phyloP scores from a whole-genome alignment of 2,888 invertebrate genomes.

The Andricus quercusramuli region DNA sequence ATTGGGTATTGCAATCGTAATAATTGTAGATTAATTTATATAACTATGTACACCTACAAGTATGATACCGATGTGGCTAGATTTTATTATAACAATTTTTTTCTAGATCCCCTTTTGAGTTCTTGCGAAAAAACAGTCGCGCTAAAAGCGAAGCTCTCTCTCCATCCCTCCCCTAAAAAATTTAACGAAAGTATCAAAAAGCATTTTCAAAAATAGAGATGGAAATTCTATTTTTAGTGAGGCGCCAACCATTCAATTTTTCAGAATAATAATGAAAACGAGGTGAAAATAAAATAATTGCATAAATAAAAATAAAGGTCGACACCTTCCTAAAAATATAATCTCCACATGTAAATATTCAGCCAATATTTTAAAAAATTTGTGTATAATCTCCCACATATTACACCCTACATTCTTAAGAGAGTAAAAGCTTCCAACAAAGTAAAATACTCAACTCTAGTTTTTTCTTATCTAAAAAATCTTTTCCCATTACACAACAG shows the following conservation, averaged over 20 bases:
- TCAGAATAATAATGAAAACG: no score
- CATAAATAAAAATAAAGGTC: not conserved
- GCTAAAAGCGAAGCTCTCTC: not conserved
- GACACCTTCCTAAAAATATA: not conserved
- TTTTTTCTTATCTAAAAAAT: not conserved
- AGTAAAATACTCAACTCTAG: not conserved
- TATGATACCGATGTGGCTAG: slow-evolving; percentile 3
- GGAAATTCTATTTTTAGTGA: not conserved
- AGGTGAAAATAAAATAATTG: no score
- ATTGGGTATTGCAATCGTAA: not conserved
- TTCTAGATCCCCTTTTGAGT: not conserved
- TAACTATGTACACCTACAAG: slow-evolving; percentile 25
- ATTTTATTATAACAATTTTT: slow-evolving; percentile 7
- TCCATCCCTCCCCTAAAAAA: not conserved
- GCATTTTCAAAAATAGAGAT: not conserved
- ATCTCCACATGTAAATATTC: not conserved
- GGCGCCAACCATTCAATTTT: not conserved
- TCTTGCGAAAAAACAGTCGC: not conserved
- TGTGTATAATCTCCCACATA: not conserved
- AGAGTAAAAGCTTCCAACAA: not conserved
- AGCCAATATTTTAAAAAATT: not conserved
- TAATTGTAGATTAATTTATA: slow-evolving; percentile 9
- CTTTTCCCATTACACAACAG: not conserved
- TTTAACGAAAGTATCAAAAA: slow-evolving; percentile 3
- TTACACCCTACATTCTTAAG: not conserved